Conservation (phyloP, 2,113 vertebrate genomes). For the Baryphthengus martii region DNA sequence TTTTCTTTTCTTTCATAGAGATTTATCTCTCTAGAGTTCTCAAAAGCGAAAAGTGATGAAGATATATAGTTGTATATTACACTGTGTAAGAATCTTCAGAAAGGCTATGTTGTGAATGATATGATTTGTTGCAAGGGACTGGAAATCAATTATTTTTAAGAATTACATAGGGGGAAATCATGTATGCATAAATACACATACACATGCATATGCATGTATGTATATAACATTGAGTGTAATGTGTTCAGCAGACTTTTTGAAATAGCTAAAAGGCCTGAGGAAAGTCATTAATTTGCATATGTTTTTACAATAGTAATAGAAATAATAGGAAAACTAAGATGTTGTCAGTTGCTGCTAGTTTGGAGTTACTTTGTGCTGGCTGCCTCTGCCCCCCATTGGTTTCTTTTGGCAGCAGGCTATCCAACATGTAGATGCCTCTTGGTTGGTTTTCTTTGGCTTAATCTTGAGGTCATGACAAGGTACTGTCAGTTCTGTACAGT, state of each 20-base stretch:
- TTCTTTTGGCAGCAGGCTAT: background rate
- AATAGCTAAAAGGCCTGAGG: background rate
- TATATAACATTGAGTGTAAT: background rate
- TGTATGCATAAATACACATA: too few species aligned
- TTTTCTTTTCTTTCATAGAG: background rate
- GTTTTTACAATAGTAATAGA: background rate
- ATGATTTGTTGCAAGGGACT: background rate
- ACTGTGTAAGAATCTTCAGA: background rate
- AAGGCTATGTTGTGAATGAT: background rate
- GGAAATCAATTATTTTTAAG: background rate
- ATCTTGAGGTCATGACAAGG: background rate
- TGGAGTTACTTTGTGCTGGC: background rate
- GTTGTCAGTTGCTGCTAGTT: background rate
- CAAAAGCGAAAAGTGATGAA: background rate
- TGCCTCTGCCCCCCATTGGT: background rate
- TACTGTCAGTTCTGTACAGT: too few species aligned
- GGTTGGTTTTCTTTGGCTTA: background rate
- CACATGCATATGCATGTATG: rapidly evolving
- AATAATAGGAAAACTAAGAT: background rate
- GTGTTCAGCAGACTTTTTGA: background rate
- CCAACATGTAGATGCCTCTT: background rate
- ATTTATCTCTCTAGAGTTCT: background rate
- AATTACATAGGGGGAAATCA: background rate
- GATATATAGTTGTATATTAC: background rate
- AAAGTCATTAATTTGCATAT: background rate